These are phyloP conservation scores for Odiellus spinosus DNA, from an alignment of 2,888 invertebrate species.

Conservation along the genomic window DNA sequence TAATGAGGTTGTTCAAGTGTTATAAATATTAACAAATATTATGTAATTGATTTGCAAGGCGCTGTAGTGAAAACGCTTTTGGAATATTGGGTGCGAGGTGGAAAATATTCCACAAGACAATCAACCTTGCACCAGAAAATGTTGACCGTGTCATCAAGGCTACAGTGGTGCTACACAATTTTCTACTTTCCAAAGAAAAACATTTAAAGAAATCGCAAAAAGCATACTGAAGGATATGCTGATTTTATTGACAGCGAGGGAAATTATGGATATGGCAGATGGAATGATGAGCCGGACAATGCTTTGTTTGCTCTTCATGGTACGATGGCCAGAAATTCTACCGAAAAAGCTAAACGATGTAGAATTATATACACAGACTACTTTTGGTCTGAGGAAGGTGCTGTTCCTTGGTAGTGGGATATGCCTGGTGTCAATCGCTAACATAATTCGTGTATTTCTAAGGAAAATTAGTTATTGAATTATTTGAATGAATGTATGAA, in stretches of 20 bases:
- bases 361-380: not conserved
- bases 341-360: not conserved
- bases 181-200: not conserved
- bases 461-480: too few species aligned
- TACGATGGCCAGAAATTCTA: not conserved
- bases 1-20: too few species aligned
- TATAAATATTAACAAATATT: too few species aligned
- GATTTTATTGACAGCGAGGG: not conserved
- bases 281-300: not conserved
- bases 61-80: slow-evolving; percentile 6
- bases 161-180: slow-evolving; percentile 7
- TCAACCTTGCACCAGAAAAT: slow-evolving; percentile 6
- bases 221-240: too few species aligned
- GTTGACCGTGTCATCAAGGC: slow-evolving; percentile 6
- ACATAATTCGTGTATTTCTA: too few species aligned
- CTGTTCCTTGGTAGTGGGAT: not conserved
- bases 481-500: too few species aligned
- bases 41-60: not conserved
- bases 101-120: slow-evolving; percentile 5
- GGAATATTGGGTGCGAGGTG: slow-evolving; percentile 6
- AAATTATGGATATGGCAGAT: not conserved
- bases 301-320: not conserved
- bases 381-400: not conserved
- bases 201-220: not conserved
- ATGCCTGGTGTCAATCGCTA: not conserved